A percentile compares a stretch with the other conserved stretches of the same genome.
These are phyloP conservation scores for Julus scanicus DNA, from an alignment of 2,888 invertebrate species.

Conservation along the genomic window DNA sequence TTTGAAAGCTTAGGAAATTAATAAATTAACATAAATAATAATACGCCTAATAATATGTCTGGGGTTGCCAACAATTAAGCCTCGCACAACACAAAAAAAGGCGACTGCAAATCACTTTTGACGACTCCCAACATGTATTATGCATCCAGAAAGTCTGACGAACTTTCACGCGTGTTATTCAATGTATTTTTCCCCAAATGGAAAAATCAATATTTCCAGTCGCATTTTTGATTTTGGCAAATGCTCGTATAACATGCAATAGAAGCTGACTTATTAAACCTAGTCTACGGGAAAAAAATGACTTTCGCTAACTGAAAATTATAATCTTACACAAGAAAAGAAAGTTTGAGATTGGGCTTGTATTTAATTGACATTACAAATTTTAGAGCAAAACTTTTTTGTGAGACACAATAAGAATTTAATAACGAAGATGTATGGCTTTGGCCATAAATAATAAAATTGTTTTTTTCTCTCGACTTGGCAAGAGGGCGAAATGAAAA, in stretches of 20 bases:
- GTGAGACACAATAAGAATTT: background rate
- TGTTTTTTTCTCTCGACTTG: background rate
- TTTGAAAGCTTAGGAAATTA: background rate
- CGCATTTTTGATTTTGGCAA: conserved; percentile 25
- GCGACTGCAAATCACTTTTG: conserved; percentile 23
- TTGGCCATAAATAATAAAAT: background rate
- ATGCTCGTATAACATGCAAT: background rate
- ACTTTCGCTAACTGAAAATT: background rate
- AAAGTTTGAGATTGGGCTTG: background rate
- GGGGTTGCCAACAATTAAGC: conserved; percentile 2
- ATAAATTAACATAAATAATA: background rate
- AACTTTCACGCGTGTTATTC: background rate
- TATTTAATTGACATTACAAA: background rate
- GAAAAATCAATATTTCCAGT: background rate
- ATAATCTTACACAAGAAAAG: background rate
- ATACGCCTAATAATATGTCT: conserved; percentile 8
- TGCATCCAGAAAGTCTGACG: conserved; percentile 22
- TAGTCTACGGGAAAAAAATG: background rate
- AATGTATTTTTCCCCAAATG: background rate
- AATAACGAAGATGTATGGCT: background rate
- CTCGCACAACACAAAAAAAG: background rate
- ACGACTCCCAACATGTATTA: background rate
- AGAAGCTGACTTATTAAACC: background rate
- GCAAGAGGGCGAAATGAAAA: background rate
- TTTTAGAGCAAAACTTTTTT: background rate